phyloP scores from a whole-genome alignment of 2,888 invertebrate genomes.

The Trichacis sp. region DNA sequence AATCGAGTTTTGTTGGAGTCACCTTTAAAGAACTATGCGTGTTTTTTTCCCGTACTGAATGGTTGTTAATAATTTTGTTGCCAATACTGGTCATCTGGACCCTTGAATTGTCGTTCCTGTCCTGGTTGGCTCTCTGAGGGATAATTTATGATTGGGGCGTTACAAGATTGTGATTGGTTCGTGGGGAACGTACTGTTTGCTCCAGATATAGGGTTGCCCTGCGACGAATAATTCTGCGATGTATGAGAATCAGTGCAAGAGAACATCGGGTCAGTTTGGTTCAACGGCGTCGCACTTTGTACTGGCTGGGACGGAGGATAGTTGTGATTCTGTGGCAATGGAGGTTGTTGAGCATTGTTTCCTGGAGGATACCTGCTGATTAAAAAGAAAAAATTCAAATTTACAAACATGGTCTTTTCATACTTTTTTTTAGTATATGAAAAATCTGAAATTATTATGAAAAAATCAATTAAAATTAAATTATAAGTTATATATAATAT shows the following conservation, averaged over 20 bases:
- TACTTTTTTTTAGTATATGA: too few species aligned
- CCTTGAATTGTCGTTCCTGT: slow-evolving; percentile 53
- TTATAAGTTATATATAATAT: too few species aligned
- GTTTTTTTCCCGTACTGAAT: slow-evolving; percentile 56
- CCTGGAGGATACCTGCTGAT: slow-evolving; percentile 46
- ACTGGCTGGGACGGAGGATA: slow-evolving; percentile 50
- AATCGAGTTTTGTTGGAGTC: slow-evolving; percentile 68
- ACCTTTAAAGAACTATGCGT: slow-evolving; percentile 58
- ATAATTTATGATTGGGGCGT: slow-evolving; percentile 48
- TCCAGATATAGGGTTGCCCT: slow-evolving; percentile 44
- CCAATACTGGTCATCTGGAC: slow-evolving; percentile 62
- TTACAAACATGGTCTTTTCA: too few species aligned
- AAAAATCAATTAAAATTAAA: too few species aligned
- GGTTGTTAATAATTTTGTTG: slow-evolving; percentile 67
- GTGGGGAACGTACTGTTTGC: slow-evolving; percentile 48
- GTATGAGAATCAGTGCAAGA: slow-evolving; percentile 51
- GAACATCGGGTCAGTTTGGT: slow-evolving; percentile 51
- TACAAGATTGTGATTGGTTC: slow-evolving; percentile 45
- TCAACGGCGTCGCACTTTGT: slow-evolving; percentile 30
- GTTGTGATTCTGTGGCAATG: slow-evolving; percentile 42
- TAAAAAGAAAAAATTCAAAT: neutral
- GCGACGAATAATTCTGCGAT: slow-evolving; percentile 50
- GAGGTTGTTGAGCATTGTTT: slow-evolving; percentile 41
- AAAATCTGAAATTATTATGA: too few species aligned
- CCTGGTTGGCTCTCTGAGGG: slow-evolving; percentile 48